A percentile compares a stretch with the other conserved stretches of the same genome.
These are phyloP conservation scores for Protosalanx chinensis DNA, from an alignment of 2,797 vertebrate genomes.

Conservation along the genomic window DNA sequence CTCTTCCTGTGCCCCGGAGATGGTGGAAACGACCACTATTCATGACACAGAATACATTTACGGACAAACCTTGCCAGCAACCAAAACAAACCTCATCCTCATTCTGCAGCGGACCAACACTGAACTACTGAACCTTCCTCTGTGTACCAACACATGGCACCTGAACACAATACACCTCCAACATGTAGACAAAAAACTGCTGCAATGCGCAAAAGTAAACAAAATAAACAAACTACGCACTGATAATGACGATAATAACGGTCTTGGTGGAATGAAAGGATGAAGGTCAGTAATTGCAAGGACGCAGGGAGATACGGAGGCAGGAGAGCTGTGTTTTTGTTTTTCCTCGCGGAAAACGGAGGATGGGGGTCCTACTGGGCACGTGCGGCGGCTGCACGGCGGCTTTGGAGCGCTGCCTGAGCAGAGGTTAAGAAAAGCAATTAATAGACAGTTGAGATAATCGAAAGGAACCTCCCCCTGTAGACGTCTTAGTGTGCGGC, in stretches of 20 bases:
- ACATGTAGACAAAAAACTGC: constrained; percentile 27
- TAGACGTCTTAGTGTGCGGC: constrained; percentile 53
- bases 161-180: constrained; percentile 30
- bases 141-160: constrained; percentile 24
- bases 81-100: constrained; percentile 43
- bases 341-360: constrained; percentile 42
- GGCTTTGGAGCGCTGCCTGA: constrained; percentile 59
- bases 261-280: constrained; percentile 60
- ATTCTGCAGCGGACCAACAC: constrained; percentile 29
- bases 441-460: constrained; percentile 72
- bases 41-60: constrained; percentile 55
- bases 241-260: constrained; percentile 58
- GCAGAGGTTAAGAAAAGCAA: constrained; percentile 75
- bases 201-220: constrained; percentile 50
- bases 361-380: constrained; percentile 53
- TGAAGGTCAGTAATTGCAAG: constrained; percentile 69
- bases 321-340: constrained; percentile 43
- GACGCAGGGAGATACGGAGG: constrained; percentile 39
- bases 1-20: constrained; percentile 41
- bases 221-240: constrained; percentile 54
- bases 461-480: constrained; percentile 70
- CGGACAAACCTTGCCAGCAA: constrained; percentile 27
- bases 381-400: constrained; percentile 54
- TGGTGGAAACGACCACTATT: constrained; percentile 38
- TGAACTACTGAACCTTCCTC: constrained; percentile 44